Percentiles rank a stretch among this genome's conserved stretches.
These are phyloP conservation scores for Patella ulyssiponensis DNA, from an alignment of 2,888 invertebrate genomes.

Conservation along the genomic window DNA sequence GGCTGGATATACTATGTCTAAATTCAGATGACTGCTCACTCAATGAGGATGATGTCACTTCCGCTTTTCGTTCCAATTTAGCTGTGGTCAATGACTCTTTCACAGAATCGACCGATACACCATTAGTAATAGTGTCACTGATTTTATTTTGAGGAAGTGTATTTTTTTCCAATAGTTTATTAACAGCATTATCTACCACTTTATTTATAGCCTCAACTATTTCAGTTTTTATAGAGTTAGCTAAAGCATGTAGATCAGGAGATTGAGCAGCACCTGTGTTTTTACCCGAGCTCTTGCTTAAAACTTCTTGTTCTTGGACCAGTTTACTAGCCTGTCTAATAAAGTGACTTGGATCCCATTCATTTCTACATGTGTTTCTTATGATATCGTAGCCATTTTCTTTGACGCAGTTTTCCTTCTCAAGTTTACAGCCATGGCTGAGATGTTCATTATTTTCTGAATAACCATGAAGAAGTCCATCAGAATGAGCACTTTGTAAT, in stretches of 20 bases:
- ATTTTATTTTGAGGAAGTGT: conserved; percentile 22
- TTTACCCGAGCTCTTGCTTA: conserved; percentile 22
- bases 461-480: not conserved
- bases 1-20: conserved; percentile 17
- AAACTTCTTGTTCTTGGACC: conserved; percentile 83
- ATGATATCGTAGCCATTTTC: conserved; percentile 12
- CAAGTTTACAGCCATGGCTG: not conserved
- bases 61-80: not conserved
- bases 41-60: not conserved
- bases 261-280: conserved; percentile 1
- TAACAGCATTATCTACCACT: conserved; percentile 89
- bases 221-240: conserved; percentile 90
- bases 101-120: conserved; percentile 14
- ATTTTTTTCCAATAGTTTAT: conserved; percentile 75
- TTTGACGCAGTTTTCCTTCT: conserved; percentile 8
- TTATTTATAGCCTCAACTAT: conserved; percentile 87
- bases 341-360: conserved; percentile 78
- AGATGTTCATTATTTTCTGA: not conserved
- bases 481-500: not conserved
- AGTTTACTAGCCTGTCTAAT: conserved; percentile 84
- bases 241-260: conserved; percentile 86
- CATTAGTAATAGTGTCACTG: conserved; percentile 7
- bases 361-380: conserved; percentile 22
- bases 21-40: not conserved
- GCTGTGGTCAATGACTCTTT: conserved; percentile 19